Percentiles rank a stretch among this genome's conserved stretches.
These are phyloP conservation scores for Channa striata DNA, from an alignment of 2,797 vertebrate genomes.

Conservation along the genomic window DNA sequence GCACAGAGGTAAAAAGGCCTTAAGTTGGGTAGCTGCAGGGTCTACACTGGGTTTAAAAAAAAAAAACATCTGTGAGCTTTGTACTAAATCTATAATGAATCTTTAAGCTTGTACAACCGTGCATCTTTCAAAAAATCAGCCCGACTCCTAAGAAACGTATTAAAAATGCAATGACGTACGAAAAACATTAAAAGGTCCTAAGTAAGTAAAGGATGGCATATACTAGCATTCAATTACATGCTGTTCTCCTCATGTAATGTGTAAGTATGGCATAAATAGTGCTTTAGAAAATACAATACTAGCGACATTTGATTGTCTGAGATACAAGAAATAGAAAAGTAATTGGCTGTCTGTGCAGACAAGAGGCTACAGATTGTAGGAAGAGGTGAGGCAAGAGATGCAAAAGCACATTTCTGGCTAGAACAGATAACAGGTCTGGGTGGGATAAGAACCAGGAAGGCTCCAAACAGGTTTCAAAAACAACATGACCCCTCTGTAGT, in stretches of 20 bases:
- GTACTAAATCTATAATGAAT: constrained; percentile 47
- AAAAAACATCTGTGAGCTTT: constrained; percentile 40
- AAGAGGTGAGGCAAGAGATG: constrained; percentile 65
- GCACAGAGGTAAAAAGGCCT: constrained; percentile 71
- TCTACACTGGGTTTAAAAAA: constrained; percentile 41
- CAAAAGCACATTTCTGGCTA: constrained; percentile 60
- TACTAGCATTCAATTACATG: constrained; percentile 63
- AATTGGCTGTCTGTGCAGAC: constrained; percentile 70
- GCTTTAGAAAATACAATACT: constrained; percentile 73
- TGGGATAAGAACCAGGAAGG: constrained; percentile 48
- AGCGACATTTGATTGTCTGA: constrained; percentile 82
- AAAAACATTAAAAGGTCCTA: constrained; percentile 60
- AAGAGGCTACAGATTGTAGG: constrained; percentile 74
- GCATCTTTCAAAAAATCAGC: constrained; percentile 48
- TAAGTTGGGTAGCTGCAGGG: constrained; percentile 54
- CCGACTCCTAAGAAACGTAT: constrained; percentile 45
- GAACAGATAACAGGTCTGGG: constrained; percentile 54
- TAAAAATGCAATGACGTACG: constrained; percentile 51
- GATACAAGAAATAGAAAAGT: constrained; percentile 73
- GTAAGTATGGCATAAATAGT: constrained; percentile 63
- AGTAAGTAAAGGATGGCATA: constrained; percentile 60
- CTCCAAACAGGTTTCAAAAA: constrained; percentile 51
- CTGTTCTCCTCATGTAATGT: constrained; percentile 63
- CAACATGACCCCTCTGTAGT: constrained; percentile 79
- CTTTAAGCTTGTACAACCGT: constrained; percentile 31